Evolutionary conservation across 1,140 invertebrate species (phyloP).

Genomic region (Campodea augens): DNA sequence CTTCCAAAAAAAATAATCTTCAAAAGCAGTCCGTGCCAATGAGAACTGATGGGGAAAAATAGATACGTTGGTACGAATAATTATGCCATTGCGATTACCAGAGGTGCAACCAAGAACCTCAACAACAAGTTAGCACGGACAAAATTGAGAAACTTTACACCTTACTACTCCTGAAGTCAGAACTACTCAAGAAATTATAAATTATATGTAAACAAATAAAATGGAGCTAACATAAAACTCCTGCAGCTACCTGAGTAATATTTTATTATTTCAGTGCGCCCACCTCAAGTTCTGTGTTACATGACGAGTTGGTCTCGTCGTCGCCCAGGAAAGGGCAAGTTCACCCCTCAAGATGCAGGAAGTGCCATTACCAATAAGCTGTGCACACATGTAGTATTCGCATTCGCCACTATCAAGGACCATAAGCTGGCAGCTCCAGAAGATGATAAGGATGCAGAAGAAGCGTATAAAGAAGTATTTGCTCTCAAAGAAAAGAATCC

Average conservation of each 20-base stretch:
- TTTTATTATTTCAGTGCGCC: constrained; percentile 35
- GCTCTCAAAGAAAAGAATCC: constrained; percentile 74
- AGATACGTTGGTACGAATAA: too few species aligned
- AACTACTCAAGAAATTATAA: not conserved
- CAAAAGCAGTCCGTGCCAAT: too few species aligned
- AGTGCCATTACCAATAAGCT: constrained; percentile 44
- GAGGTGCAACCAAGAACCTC: too few species aligned
- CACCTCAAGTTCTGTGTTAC: constrained; percentile 76
- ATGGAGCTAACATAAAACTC: not conserved
- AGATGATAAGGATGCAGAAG: constrained; percentile 41
- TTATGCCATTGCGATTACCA: too few species aligned
- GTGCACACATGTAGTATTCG: constrained; percentile 84
- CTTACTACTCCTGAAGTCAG: not conserved
- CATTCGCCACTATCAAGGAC: constrained; percentile 74
- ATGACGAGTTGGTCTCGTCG: constrained; percentile 87
- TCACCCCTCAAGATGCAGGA: constrained; percentile 72
- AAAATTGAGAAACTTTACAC: too few species aligned
- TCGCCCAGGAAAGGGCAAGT: constrained; percentile 62
- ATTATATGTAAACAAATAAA: not conserved
- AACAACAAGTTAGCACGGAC: too few species aligned
- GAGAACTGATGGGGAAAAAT: too few species aligned
- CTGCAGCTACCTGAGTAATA: not conserved
- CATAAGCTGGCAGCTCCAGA: constrained; percentile 53
- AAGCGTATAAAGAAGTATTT: constrained; percentile 52
- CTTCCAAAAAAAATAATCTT: too few species aligned